phyloP scores from a whole-genome alignment of 2,888 invertebrate genomes.

The Creontiades dilutus region DNA sequence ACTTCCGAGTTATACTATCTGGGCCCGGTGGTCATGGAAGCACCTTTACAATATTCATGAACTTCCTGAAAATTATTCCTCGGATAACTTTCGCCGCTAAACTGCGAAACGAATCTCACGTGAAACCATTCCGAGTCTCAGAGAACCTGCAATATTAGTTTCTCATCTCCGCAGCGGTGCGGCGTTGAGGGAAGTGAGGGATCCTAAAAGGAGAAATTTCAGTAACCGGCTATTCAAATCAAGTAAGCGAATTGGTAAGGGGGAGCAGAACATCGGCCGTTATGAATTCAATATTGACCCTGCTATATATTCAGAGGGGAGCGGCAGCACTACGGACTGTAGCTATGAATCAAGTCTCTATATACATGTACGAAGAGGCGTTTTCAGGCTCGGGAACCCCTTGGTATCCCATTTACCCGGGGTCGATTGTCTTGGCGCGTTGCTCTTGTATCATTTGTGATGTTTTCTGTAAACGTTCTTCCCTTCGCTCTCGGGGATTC shows the following conservation, averaged over 20 bases:
- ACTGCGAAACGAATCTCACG: not conserved
- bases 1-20: too few relatives aligned
- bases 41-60: not conserved
- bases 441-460: conserved; percentile 3
- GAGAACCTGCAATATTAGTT: not conserved
- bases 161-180: not conserved
- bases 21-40: not conserved
- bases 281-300: conserved; percentile 42
- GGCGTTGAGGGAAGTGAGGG: not conserved
- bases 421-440: conserved; percentile 18
- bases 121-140: not conserved
- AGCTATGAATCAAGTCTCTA: conserved; percentile 28
- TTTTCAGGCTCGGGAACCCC: not conserved
- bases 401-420: conserved; percentile 1
- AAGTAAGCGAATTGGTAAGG: conserved; percentile 32
- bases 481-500: not conserved
- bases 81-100: not conserved
- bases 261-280: conserved; percentile 23
- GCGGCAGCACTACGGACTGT: not conserved
- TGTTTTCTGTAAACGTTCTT: not conserved
- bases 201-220: not conserved
- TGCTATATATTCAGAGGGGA: conserved; percentile 42
- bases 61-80: not conserved
- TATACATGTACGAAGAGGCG: conserved; percentile 4
- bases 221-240: conserved; percentile 25